Evolutionary conservation across 2,888 invertebrate species (phyloP), one percentile per base, ranked within the genome.

Genomic region (Kryphioiulus occultus): DNA sequence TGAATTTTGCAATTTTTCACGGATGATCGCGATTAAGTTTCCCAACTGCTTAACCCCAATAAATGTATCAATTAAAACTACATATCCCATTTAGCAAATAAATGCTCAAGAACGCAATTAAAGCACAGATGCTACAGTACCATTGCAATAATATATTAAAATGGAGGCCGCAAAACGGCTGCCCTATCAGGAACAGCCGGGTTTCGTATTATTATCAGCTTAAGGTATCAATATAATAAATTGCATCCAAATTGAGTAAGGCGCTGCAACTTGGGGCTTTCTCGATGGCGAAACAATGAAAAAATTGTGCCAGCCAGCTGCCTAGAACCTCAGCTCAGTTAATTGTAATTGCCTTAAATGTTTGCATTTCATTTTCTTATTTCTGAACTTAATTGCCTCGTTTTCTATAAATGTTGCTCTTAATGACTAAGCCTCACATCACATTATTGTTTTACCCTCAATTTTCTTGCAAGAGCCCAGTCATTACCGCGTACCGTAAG

Each of bases 1-100:
- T 35, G 3, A 47, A 47, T 47, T 47, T 15, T 15, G 3, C 19
- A 47, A 2, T 47, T 47, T 47, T 19, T 4, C 15, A 19, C 12
- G 42, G 42, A 47, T 53, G 53, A 2, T 47, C 47, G 12, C 19
- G 17, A 15, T 47, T 47, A 47, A 47, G 15, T 47, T 47, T 19
- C 12, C 47, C 47, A 47, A 53, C 53, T 53, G 53, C 35, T 35
- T 35, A 53, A 19, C 53, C 53, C n/a, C 53, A 53, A 53, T 53
- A 53, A 53, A 53, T 53, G 53, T 53, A 53, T 53, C 53, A 53
- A 53, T 53, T 53, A 53, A 53, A 53, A 53, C 19, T 53, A 53
- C 53, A 53, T 53, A 53, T 53, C 53, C 53, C 53, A 53, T 53
- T 53, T 53, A n/a, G n/a, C 53, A 53, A 53, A 53, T 53, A 53